These are phyloP conservation scores for Sesamia nonagrioides DNA, from an alignment of 1,140 invertebrate species.

Conservation along the genomic window DNA sequence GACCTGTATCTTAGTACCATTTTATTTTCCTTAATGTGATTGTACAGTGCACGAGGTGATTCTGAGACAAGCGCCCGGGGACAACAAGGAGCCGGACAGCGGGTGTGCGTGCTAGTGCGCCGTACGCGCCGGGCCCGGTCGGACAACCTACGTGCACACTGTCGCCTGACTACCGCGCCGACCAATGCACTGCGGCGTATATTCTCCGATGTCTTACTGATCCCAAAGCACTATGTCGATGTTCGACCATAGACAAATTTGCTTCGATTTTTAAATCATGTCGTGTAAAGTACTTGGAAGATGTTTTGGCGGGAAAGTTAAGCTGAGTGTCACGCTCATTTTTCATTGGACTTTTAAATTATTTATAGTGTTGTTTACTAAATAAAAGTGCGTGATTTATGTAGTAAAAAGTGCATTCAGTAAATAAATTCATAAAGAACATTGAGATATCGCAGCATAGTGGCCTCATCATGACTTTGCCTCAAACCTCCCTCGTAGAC, in stretches of 20 bases:
- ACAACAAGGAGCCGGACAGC: constrained; percentile 96
- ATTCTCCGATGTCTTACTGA: constrained; percentile 1
- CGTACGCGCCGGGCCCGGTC: neutral
- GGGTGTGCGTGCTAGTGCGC: constrained; percentile 94
- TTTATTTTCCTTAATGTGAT: constrained; percentile 87
- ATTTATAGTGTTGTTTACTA: too few species aligned
- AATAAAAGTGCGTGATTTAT: too few species aligned
- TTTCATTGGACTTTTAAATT: too few species aligned
- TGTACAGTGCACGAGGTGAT: constrained; percentile 98
- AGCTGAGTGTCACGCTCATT: too few species aligned
- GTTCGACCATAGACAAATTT: neutral
- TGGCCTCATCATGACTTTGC: too few species aligned
- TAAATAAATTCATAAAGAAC: too few species aligned
- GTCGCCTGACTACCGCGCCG: neutral
- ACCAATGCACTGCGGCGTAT: neutral
- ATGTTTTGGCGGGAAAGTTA: too few species aligned
- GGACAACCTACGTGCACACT: neutral
- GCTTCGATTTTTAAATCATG: neutral
- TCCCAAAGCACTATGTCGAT: neutral
- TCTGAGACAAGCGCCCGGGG: constrained; percentile 97
- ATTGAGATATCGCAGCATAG: too few species aligned
- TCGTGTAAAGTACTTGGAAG: too few species aligned
- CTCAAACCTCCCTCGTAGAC: too few species aligned
- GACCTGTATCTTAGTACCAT: constrained; percentile 40
- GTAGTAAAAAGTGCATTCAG: too few species aligned